Percentiles rank a stretch among this genome's conserved stretches.
Evolutionary conservation across 2,113 vertebrate genomes (phyloP).

Genomic region (Larimichthys polyactis): DNA sequence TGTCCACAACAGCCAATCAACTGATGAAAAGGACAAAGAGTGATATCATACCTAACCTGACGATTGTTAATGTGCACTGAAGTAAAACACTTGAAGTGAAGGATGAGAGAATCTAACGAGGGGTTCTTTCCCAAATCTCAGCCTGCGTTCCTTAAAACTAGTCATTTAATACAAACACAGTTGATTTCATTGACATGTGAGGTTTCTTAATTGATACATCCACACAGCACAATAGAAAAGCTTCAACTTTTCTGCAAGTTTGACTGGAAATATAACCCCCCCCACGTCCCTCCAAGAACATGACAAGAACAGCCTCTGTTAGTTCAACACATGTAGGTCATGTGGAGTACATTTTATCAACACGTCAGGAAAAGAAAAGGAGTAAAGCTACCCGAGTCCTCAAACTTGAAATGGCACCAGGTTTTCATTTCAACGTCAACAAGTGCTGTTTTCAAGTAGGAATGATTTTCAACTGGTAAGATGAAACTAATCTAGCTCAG

Average conservation of each 20-base stretch:
- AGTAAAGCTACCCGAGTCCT: not conserved
- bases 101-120: constrained; percentile 43
- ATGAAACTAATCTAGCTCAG: constrained; percentile 53
- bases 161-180: not conserved
- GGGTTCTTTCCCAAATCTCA: not conserved
- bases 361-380: not conserved
- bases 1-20: constrained; percentile 80
- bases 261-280: not conserved
- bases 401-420: constrained; percentile 23
- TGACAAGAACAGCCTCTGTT: constrained; percentile 18
- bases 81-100: constrained; percentile 72
- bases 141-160: not conserved
- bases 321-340: not conserved
- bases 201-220: not conserved
- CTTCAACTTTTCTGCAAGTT: not conserved
- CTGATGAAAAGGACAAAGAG: constrained; percentile 77
- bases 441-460: constrained; percentile 31
- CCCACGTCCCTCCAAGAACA: not conserved
- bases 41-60: constrained; percentile 79
- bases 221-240: not conserved
- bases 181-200: not conserved
- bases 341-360: not conserved
- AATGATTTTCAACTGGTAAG: constrained; percentile 48
- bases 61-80: constrained; percentile 75
- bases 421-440: constrained; percentile 51